These are phyloP conservation scores for Oscheius onirici DNA, from an alignment of 2,888 invertebrate species.

Conservation along the genomic window DNA sequence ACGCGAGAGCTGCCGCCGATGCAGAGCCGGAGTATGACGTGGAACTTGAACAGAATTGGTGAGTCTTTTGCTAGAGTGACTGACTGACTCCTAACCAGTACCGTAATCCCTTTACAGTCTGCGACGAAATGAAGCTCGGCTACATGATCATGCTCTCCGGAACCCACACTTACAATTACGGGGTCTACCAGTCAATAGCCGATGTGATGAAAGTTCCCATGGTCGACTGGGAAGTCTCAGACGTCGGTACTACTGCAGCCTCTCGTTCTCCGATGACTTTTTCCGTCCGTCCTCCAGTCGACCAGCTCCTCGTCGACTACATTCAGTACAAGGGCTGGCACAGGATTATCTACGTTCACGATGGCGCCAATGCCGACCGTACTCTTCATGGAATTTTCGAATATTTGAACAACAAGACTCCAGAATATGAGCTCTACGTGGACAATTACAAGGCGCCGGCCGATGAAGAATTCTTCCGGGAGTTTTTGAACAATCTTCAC, in stretches of 20 bases:
- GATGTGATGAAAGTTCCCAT: constrained; percentile 58
- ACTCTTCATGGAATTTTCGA: constrained; percentile 51
- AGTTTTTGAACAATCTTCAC: constrained; percentile 55
- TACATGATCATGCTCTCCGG: constrained; percentile 61
- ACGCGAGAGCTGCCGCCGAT: constrained; percentile 53
- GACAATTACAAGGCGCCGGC: constrained; percentile 54
- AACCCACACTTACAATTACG: constrained; percentile 46
- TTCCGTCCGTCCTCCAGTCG: constrained; percentile 48
- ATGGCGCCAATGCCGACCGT: constrained; percentile 55
- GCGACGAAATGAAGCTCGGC: constrained; percentile 61
- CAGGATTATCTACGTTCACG: constrained; percentile 56
- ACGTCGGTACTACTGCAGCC: constrained; percentile 31
- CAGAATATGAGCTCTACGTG: constrained; percentile 50
- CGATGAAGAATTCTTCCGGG: constrained; percentile 57
- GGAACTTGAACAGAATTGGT: constrained; percentile 56
- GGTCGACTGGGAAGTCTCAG: constrained; percentile 56
- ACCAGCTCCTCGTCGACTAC: constrained; percentile 55
- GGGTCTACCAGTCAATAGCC: constrained; percentile 52
- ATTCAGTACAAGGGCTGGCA: constrained; percentile 59
- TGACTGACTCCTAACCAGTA: not conserved
- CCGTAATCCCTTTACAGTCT: constrained; percentile 41
- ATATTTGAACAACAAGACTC: constrained; percentile 44
- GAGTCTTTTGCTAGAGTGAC: not conserved
- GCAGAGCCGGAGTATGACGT: constrained; percentile 44
- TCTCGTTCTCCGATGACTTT: constrained; percentile 49